These are phyloP conservation scores for Antheraea assamensis DNA, from an alignment of 2,888 invertebrate species.

Conservation along the genomic window DNA sequence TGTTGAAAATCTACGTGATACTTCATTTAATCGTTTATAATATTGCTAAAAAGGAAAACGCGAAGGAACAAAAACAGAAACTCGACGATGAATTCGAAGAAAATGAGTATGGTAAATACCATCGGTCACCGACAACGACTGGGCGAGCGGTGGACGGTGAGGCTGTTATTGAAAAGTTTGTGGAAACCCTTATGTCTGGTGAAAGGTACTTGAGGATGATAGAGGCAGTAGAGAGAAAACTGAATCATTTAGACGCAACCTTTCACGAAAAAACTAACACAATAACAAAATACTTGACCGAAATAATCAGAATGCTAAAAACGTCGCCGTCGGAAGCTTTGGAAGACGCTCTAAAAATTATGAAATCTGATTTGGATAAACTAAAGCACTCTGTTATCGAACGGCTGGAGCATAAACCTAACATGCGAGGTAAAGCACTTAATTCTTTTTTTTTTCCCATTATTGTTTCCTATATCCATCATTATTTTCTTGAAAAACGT, in stretches of 20 bases:
- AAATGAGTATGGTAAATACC: conserved; percentile 9
- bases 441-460: not conserved
- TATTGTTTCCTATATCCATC: not conserved
- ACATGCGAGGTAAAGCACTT: conserved; percentile 49
- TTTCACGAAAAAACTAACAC: conserved; percentile 60
- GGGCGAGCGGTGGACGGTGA: conserved; percentile 42
- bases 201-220: conserved; percentile 67
- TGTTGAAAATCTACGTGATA: conserved; percentile 26
- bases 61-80: conserved; percentile 24
- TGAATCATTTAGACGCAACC: conserved; percentile 56
- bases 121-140: conserved; percentile 34
- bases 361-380: conserved; percentile 53
- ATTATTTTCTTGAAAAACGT: not conserved
- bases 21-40: conserved; percentile 26
- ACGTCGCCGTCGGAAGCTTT: conserved; percentile 39
- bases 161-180: conserved; percentile 63
- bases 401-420: conserved; percentile 35
- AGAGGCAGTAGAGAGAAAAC: conserved; percentile 58
- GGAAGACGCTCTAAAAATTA: conserved; percentile 40
- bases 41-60: conserved; percentile 26
- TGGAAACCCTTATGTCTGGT: conserved; percentile 64
- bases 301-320: conserved; percentile 53
- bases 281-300: conserved; percentile 61
- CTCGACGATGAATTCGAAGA: conserved; percentile 22
- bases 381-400: conserved; percentile 44